Base-by-base conservation (phyloP, 2,888 invertebrate genomes). In the Metallyticus violacea region DNA sequence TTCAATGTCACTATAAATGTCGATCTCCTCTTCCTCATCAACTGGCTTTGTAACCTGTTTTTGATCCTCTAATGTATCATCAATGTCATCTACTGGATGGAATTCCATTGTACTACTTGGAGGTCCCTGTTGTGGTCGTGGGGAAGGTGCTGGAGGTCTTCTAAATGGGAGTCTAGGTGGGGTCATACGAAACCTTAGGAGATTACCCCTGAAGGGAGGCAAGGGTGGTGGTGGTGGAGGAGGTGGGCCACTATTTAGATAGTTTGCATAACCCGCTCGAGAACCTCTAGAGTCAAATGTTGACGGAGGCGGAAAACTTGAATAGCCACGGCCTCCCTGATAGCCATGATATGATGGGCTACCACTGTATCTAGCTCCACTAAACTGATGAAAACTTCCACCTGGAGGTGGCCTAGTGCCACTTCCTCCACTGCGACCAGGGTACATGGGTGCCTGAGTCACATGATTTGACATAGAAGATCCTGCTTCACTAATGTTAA, bases 1-100 rank as follows among this genome's bases (percentile, higher is more conserved):
- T 90, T 94, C 94, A 80, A 94, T 94, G 88, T 95, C 94, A 88
- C 94, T 94, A 89, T 95, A 95, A 88, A 94, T 93, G 89, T 95
- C 94, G 77, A 94, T 92, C 88, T 94, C 94, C 78, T 91, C 91
- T 79, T 90, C 90, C 80, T 90, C 90, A 26, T 88, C 85, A 6
- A 86, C 86, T n/a, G 79, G 78, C 5, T 28, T 27, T 79, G 81
- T 26, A 3, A 29, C 28, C 4, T 26, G 27, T 77, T 80, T 85
- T 77, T 85, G 85, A 28, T n/a, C 26, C 5, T 80, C 84, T 26
- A 82, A 30, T n/a, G 77, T 77, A 77, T 81, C 82, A 27, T 88
- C 81, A n/a, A 81, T 81, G 22, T 85, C 79, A 40, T 86, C 84
- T 77, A 86, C 77, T 85, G 85, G 22, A 84, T 88, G 77, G 87